These are phyloP conservation scores for Ochotona princeps DNA, from an alignment of 2,113 vertebrate species.

Conservation along the genomic window DNA sequence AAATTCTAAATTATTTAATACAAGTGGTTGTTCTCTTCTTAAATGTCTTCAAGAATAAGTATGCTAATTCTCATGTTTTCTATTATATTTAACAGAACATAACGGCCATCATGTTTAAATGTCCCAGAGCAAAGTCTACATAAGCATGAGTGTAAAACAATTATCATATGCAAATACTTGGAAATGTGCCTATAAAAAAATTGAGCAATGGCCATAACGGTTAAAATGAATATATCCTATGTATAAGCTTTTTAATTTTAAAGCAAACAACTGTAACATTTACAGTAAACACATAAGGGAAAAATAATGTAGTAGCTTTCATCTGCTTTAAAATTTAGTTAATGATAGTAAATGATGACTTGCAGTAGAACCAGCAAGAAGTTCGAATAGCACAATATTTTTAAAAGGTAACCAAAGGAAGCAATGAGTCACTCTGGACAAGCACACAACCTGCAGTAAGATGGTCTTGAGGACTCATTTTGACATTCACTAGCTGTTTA, in stretches of 20 bases:
- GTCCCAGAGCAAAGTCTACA: constrained; percentile 37
- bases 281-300: not conserved
- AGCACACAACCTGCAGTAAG: not conserved
- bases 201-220: not conserved
- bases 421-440: constrained; percentile 46
- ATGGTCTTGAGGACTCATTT: not conserved
- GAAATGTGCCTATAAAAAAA: constrained; percentile 51
- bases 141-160: constrained; percentile 51
- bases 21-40: constrained; percentile 18
- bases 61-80: constrained; percentile 22
- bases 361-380: not conserved
- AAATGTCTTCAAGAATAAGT: constrained; percentile 50
- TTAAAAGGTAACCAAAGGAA: constrained; percentile 30
- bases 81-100: constrained; percentile 44
- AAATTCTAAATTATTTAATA: constrained; percentile 54
- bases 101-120: constrained; percentile 25
- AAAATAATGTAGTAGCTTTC: constrained; percentile 31
- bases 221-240: constrained; percentile 50
- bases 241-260: constrained; percentile 56
- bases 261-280: constrained; percentile 38
- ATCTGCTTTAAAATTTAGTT: constrained; percentile 30
- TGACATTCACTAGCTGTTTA: constrained; percentile 1
- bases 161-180: constrained; percentile 43
- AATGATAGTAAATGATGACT: constrained; percentile 49
- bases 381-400: constrained; percentile 7